Percentiles rank a stretch among this genome's conserved stretches.
phyloP scores from a whole-genome alignment of 2,888 invertebrate genomes.

The Oligia fasciuncula region DNA sequence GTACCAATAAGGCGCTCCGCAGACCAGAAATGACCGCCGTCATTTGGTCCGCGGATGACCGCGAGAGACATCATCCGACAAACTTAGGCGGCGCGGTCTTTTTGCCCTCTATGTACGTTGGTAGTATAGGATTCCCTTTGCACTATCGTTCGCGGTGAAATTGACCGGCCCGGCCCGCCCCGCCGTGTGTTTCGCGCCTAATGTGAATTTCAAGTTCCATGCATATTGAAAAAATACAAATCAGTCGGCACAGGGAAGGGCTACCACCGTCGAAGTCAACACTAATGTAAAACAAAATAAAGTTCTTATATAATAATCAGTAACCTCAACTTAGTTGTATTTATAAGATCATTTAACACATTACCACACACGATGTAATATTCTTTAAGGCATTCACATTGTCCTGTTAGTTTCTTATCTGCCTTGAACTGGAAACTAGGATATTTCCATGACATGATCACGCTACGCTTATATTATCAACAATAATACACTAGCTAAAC shows the following conservation, averaged over 20 bases:
- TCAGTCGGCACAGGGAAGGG: not conserved
- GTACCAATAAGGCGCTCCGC: too few species aligned
- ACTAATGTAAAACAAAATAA: conserved; percentile 4
- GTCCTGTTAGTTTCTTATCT: conserved; percentile 63
- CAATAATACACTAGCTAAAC: conserved; percentile 2
- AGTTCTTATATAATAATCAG: not conserved
- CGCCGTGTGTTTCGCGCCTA: too few species aligned
- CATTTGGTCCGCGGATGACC: too few species aligned
- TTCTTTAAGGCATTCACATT: conserved; percentile 32
- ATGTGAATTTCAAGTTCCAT: too few species aligned
- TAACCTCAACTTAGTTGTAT: not conserved
- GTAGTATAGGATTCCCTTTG: too few species aligned
- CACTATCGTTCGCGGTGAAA: too few species aligned
- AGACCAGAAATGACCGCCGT: too few species aligned
- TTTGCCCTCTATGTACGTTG: too few species aligned
- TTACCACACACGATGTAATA: conserved; percentile 13
- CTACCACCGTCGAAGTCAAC: not conserved
- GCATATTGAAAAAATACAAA: not conserved
- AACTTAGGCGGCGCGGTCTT: too few species aligned
- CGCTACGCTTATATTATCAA: conserved; percentile 53
- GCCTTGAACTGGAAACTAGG: conserved; percentile 71
- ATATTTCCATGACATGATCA: conserved; percentile 69
- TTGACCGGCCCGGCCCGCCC: too few species aligned
- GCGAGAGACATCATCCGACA: too few species aligned
- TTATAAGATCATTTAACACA: conserved; percentile 7